phyloP scores from a whole-genome alignment of 37 sponge, comb jelly and placozoan species.

The Diacarnus erythraeanus region DNA sequence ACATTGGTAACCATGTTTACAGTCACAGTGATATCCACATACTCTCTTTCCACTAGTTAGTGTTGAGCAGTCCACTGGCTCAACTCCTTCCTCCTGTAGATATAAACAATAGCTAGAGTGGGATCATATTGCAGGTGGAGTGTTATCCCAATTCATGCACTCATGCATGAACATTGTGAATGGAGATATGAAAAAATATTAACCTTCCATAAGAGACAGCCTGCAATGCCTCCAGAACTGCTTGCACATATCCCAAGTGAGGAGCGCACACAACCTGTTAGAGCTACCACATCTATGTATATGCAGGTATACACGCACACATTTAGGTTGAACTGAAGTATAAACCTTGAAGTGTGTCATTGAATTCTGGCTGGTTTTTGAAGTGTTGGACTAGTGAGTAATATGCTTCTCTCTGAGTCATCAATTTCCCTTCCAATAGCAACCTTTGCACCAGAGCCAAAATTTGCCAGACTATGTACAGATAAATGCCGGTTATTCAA shows the following conservation, averaged over 20 bases:
- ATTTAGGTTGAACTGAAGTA: background rate
- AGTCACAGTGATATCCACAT: background rate
- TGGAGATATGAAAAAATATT: background rate
- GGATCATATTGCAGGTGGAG: no score
- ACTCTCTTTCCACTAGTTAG: constrained; percentile 56
- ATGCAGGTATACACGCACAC: background rate
- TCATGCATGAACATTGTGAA: no score
- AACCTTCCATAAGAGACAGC: constrained; percentile 77
- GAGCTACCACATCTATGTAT: constrained; percentile 76
- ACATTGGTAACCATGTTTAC: background rate
- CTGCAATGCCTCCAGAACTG: constrained; percentile 86
- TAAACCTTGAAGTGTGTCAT: constrained; percentile 76
- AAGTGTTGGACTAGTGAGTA: constrained; percentile 89
- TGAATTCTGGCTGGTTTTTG: constrained; percentile 87
- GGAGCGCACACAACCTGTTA: constrained; percentile 65
- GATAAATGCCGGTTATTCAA: background rate
- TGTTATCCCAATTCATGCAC: no score
- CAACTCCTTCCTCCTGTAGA: constrained; percentile 43
- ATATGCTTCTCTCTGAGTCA: constrained; percentile 94
- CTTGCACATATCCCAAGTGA: constrained; percentile 87
- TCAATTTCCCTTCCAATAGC: constrained; percentile 71
- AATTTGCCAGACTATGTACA: constrained; percentile 73
- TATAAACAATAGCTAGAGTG: background rate
- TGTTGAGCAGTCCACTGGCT: constrained; percentile 69
- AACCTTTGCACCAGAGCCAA: constrained; percentile 68